phyloP scores from a whole-genome alignment of 2,113 vertebrate species.

The Hydrochoerus hydrochaeris region DNA sequence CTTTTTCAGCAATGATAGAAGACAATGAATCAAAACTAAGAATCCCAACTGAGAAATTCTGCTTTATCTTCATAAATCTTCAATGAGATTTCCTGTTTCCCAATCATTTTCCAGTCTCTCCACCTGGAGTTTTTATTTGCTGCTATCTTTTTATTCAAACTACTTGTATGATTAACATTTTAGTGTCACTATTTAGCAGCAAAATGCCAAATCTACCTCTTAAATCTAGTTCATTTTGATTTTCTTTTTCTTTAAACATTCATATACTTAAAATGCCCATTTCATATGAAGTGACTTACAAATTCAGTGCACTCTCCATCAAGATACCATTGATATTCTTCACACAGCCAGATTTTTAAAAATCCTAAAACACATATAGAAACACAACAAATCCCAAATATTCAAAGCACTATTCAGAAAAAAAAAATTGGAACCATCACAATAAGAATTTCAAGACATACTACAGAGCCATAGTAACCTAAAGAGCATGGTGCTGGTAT shows the following conservation, averaged over 20 bases:
- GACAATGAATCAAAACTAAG: constrained; percentile 44
- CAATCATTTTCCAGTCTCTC: not conserved
- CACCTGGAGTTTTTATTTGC: not conserved
- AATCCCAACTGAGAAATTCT: constrained; percentile 36
- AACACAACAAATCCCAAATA: not conserved
- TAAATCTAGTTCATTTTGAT: not conserved
- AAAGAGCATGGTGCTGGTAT: not conserved
- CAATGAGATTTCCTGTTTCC: not conserved
- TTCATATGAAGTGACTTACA: not conserved
- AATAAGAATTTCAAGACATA: not conserved
- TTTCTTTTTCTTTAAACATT: not conserved
- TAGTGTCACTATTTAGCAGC: not conserved
- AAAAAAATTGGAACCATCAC: not conserved
- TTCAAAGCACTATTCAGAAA: not conserved
- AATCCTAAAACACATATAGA: not conserved
- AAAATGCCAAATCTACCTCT: not conserved
- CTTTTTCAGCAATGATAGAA: not conserved
- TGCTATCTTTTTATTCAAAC: not conserved
- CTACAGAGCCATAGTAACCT: too few species aligned
- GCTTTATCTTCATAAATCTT: constrained; percentile 19
- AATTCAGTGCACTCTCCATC: not conserved
- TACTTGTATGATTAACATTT: not conserved
- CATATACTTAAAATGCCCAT: not conserved
- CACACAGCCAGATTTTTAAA: not conserved
- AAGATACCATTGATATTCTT: not conserved